These are phyloP conservation scores for Ariolimax columbianus DNA, from an alignment of 2,888 invertebrate species.

Conservation along the genomic window DNA sequence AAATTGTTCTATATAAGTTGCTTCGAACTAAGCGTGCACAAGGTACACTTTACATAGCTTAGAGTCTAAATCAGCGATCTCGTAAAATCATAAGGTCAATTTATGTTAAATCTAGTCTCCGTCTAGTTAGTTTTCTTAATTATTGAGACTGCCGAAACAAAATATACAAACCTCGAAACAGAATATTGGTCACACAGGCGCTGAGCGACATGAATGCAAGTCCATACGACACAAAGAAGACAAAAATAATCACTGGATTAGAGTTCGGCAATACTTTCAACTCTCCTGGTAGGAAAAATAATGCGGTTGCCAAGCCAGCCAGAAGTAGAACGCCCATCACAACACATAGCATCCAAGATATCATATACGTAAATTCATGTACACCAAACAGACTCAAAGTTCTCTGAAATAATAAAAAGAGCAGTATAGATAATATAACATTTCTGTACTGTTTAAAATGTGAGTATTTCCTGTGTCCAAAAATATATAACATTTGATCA, in stretches of 20 bases:
- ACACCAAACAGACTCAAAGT: not conserved
- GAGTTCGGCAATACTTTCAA: not conserved
- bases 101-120: no score
- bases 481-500: no score
- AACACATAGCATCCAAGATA: not conserved
- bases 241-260: constrained; percentile 2
- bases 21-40: no score
- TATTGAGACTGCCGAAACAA: no score
- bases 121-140: no score
- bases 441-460: no score
- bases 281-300: constrained; percentile 11
- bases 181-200: not conserved
- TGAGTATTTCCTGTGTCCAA: no score
- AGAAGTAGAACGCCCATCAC: not conserved
- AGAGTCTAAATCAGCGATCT: no score
- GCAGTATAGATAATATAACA: no score
- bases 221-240: not conserved
- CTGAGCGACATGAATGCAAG: not conserved
- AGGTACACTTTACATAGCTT: no score
- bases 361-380: not conserved
- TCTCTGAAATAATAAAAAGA: not conserved
- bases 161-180: constrained; percentile 1
- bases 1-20: no score
- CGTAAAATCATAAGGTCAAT: no score
- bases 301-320: not conserved